Evolutionary conservation across 2,797 vertebrate species (phyloP), one percentile per base, ranked within the genome.

Genomic region (Leptodactylus fallax): DNA sequence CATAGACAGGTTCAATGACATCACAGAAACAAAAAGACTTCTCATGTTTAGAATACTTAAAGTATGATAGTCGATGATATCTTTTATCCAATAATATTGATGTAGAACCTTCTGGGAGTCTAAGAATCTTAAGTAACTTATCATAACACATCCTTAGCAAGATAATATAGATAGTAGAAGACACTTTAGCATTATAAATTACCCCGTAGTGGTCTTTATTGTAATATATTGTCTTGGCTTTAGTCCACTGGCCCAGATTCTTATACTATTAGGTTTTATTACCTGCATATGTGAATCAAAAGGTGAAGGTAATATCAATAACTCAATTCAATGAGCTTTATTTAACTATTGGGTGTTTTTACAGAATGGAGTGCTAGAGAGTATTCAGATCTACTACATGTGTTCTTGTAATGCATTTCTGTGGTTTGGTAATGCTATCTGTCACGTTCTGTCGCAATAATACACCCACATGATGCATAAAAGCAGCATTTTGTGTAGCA

Each of bases 1-100:
- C 55, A 83, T 71, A 77, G 87, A 86, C 87, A 89, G 87, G 81
- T 82, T 83, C 78, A 85, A 36, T 77, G 80, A 88, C 61, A 85
- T 58, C 83, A 65, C 14, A 36, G 65, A 47, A 77, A 74, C 23
- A 83, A 74, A 85, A 85, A 74, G 63, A 88, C 82, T 67, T 80
- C 21, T 63, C 17, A 27, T 23, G 65, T 69, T 81, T 88, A 85
- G 71, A 67, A 85, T 60, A n/a, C 47, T 47, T 85, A 74, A 45
- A 25, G 61, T 53, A 56, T 63, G 25, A 85, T 80, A 88, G 58
- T 55, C 76, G 11, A 81, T 63, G 23, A 27, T 14, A 67, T 60
- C 23, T 45, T 21, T 53, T 56, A 23, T 87, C 45, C 27, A 25
- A 72, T 81, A 55, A 79, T 71, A 69, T 65, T 85, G 53, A 72